Base-by-base conservation (phyloP, 2,797 vertebrate genomes). In the Halcyon badia region DNA sequence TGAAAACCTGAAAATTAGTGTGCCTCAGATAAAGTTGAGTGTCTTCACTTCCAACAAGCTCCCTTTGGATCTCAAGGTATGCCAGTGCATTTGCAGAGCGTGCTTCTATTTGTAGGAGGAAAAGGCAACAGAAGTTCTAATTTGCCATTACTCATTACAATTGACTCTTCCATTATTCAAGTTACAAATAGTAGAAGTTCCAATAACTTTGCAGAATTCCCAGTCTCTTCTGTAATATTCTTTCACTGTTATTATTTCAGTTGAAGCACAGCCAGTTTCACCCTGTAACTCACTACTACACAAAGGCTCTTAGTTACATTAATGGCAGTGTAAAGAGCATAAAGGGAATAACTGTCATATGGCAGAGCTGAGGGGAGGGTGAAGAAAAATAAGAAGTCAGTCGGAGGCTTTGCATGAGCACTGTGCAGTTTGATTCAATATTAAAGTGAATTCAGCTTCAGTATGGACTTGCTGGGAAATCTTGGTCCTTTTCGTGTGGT, bases 41-140 rank as follows among this genome's bases (percentile, higher is more conserved):
- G 99, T 99, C 83, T 99, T 99, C 96, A 99, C 99, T 39, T 99
- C 99, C 56, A 99, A 98, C 98, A 99, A 99, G 94, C 98, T 99
- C 14, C 99, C 99, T 6, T 95, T 99, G 81, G 99, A 99, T 68
- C 99, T 99, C 22, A 99, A 99, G 99, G 99, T 99, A 97, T 48
- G 68, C 7, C 58, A 28, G 0, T 3, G 24, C 25, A 3, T 65
- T 92, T n/a, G 5, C 51, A 65, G 52, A 28, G 24, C 24, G 11
- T 52, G 51, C 30, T 87, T 48, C 54, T 35, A 12, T 75, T 30
- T 52, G 24, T 7, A 31, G 39, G 31, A 87, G 51, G 70, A 58
- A 52, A 68, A 54, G 14, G 15, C 11, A 64, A 5, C 15, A 56
- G 52, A 46, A 58, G 7, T 35, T 81, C 78, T 65, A 41, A 49